These are phyloP conservation scores for Nephrotoma flavescens DNA, from an alignment of 2,888 invertebrate species.

Conservation along the genomic window DNA sequence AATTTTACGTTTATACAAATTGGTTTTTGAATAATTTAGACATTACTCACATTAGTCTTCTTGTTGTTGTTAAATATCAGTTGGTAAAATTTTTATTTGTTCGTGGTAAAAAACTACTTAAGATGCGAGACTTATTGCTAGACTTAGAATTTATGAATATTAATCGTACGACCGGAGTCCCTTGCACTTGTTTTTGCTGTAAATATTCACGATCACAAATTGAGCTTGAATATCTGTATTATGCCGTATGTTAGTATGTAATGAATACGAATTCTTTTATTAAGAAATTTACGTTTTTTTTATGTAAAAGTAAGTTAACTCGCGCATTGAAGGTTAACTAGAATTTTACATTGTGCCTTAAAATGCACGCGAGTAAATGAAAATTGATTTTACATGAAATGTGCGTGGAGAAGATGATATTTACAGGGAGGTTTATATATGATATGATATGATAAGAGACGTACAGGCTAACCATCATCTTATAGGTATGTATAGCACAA, in stretches of 20 bases:
- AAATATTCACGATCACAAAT: not conserved
- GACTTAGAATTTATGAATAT: not conserved
- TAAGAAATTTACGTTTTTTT: not conserved
- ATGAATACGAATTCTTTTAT: not conserved
- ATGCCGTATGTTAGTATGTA: not conserved
- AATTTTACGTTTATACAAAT: not conserved
- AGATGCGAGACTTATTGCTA: not conserved
- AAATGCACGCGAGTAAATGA: not conserved
- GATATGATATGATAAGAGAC: no score
- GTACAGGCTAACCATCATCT: no score
- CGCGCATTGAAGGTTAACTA: not conserved
- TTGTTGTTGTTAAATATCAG: not conserved
- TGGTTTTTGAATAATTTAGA: not conserved
- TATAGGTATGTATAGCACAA: no score
- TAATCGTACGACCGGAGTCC: not conserved
- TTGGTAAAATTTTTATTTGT: no score
- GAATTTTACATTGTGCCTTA: not conserved
- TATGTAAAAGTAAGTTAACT: not conserved
- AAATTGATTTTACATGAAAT: not conserved
- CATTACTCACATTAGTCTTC: not conserved
- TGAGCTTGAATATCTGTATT: not conserved
- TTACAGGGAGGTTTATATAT: not conserved
- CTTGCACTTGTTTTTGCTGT: not conserved
- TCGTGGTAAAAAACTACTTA: no score
- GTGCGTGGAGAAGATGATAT: not conserved